phyloP scores from a whole-genome alignment of 2,113 vertebrate genomes.

The Acrocephalus arundinaceus region DNA sequence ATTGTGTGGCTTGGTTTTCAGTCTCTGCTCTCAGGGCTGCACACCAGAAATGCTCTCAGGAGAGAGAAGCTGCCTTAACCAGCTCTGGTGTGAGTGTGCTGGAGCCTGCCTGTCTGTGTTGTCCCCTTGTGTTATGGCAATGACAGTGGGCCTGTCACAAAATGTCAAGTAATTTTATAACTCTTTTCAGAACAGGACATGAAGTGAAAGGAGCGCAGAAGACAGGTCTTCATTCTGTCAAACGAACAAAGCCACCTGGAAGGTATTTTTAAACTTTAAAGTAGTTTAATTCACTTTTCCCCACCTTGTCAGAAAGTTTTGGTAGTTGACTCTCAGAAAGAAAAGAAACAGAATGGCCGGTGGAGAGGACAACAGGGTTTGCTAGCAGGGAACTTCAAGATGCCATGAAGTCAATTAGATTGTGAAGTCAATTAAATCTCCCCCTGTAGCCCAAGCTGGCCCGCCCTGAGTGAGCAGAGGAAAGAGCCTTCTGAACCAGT shows the following conservation, averaged over 20 bases:
- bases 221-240: not conserved
- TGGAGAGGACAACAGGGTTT: not conserved
- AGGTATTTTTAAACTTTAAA: not conserved
- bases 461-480: not conserved
- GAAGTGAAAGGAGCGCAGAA: not conserved
- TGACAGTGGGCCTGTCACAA: not conserved
- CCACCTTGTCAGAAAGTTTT: not conserved
- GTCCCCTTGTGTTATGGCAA: not conserved
- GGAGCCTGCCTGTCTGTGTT: not conserved
- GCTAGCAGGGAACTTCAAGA: not conserved
- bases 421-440: not conserved
- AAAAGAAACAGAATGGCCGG: not conserved
- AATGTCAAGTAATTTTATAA: not conserved
- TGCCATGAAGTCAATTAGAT: not conserved
- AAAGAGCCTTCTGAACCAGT: not conserved
- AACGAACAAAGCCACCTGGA: not conserved
- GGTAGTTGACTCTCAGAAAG: not conserved
- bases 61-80: not conserved
- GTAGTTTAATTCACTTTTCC: not conserved
- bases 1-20: not conserved
- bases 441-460: not conserved
- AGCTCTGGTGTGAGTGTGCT: not conserved
- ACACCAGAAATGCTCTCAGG: not conserved
- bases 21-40: not conserved
- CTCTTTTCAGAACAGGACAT: not conserved